Conservation (phyloP, 1,140 invertebrate species). For the Philaenus spumarius region DNA sequence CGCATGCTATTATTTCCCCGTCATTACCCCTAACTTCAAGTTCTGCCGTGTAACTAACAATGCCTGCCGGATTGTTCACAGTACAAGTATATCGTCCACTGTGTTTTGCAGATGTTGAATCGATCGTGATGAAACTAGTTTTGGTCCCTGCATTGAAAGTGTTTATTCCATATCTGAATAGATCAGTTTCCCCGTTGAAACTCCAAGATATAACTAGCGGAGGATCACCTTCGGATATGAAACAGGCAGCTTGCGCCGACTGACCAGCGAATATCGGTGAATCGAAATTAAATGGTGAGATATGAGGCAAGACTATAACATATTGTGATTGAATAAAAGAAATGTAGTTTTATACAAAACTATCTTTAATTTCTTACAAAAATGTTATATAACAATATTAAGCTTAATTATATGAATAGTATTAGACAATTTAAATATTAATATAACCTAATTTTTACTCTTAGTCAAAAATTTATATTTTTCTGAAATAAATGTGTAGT, state of each 20-base stretch:
- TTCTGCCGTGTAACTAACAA: constrained; percentile 55
- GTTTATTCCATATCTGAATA: constrained; percentile 3
- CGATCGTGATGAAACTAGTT: constrained; percentile 52
- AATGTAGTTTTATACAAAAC: too few relatives aligned
- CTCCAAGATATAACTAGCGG: constrained; percentile 34
- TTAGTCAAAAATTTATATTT: too few relatives aligned
- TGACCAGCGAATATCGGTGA: constrained; percentile 41
- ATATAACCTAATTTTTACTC: too few relatives aligned
- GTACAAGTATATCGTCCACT: constrained; percentile 60
- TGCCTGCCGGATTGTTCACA: constrained; percentile 67
- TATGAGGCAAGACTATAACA: constrained; percentile 50
- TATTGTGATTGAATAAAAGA: too few relatives aligned
- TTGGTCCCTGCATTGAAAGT: constrained; percentile 34
- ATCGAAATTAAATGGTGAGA: constrained; percentile 52
- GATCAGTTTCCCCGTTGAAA: constrained; percentile 28
- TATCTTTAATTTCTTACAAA: too few relatives aligned
- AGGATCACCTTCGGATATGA: constrained; percentile 38
- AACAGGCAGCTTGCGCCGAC: constrained; percentile 36
- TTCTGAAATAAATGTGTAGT: too few relatives aligned
- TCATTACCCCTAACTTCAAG: constrained; percentile 58
- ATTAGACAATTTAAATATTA: too few relatives aligned
- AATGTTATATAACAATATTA: too few relatives aligned
- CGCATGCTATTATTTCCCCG: too few relatives aligned
- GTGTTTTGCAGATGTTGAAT: constrained; percentile 55
- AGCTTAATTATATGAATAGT: too few relatives aligned